phyloP scores from a whole-genome alignment of 2,888 invertebrate species.

The Apamea crenata region DNA sequence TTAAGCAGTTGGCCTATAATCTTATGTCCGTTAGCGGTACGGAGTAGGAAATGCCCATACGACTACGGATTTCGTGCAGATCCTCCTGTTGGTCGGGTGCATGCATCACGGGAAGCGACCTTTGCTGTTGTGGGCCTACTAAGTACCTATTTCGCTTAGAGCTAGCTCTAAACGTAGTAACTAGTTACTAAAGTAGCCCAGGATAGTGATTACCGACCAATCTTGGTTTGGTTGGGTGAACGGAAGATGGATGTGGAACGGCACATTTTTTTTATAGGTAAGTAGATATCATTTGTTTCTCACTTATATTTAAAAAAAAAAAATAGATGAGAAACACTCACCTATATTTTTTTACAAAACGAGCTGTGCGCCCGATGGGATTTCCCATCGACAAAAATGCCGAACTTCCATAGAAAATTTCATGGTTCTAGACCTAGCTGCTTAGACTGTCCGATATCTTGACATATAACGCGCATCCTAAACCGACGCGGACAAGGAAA shows the following conservation, averaged over 20 bases:
- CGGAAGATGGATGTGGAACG: background rate
- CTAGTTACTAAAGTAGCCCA: background rate
- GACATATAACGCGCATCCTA: background rate
- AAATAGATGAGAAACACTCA: too few species aligned
- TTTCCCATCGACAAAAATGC: background rate
- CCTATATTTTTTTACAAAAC: background rate
- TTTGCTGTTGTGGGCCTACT: too few species aligned
- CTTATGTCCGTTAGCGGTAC: too few species aligned
- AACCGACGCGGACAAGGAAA: background rate
- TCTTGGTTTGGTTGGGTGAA: background rate
- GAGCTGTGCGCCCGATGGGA: background rate
- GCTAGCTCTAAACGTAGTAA: background rate
- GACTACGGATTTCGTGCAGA: too few species aligned
- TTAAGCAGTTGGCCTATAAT: too few species aligned
- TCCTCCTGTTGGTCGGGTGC: too few species aligned
- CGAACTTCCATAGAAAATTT: background rate
- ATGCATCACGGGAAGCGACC: too few species aligned
- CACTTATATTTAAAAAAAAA: background rate
- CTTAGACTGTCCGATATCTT: background rate
- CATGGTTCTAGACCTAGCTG: background rate
- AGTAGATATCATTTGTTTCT: background rate
- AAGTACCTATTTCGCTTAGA: too few species aligned
- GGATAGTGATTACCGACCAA: background rate
- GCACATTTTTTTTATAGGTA: background rate
- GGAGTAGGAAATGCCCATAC: too few species aligned